A percentile compares a stretch with the other conserved stretches of the same genome.
These are phyloP conservation scores for Bellardia bayeri DNA, from an alignment of 2,888 invertebrate genomes.

Conservation along the genomic window DNA sequence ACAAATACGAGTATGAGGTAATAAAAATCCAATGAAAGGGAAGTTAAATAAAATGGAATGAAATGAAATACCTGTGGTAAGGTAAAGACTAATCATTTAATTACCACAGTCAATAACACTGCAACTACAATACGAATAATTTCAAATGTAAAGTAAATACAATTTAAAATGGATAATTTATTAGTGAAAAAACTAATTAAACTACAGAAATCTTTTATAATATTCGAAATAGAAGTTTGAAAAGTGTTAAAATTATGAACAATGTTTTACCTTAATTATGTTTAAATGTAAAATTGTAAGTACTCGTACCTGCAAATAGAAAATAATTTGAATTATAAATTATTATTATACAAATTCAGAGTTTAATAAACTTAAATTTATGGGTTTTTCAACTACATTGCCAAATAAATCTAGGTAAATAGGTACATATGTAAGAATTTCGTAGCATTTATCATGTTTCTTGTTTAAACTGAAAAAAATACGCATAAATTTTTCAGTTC, in stretches of 20 bases:
- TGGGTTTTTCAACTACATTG: not conserved
- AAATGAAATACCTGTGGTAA: conserved; percentile 17
- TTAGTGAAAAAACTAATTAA: conserved; percentile 11
- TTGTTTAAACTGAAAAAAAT: conserved; percentile 33
- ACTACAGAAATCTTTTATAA: too few relatives aligned
- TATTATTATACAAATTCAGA: not conserved
- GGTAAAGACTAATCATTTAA: conserved; percentile 35
- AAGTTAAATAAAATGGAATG: conserved; percentile 26
- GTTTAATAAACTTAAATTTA: conserved; percentile 17
- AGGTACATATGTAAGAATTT: not conserved
- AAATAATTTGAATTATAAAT: conserved; percentile 1
- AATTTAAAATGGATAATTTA: conserved; percentile 13
- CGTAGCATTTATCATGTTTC: conserved; percentile 45
- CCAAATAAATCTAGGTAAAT: conserved; percentile 55
- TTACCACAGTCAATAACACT: conserved; percentile 14
- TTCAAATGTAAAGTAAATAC: not conserved
- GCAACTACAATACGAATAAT: not conserved
- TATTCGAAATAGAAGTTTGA: not conserved
- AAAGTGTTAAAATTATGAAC: not conserved
- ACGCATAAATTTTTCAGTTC: conserved; percentile 54
- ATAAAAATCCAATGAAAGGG: conserved; percentile 44
- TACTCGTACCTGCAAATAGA: conserved; percentile 55
- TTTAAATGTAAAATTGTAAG: conserved; percentile 5
- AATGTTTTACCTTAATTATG: conserved; percentile 55
- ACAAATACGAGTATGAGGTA: conserved; percentile 16